Conservation (phyloP, 2,797 vertebrate genomes). For the Tiaroga cobitis region DNA sequence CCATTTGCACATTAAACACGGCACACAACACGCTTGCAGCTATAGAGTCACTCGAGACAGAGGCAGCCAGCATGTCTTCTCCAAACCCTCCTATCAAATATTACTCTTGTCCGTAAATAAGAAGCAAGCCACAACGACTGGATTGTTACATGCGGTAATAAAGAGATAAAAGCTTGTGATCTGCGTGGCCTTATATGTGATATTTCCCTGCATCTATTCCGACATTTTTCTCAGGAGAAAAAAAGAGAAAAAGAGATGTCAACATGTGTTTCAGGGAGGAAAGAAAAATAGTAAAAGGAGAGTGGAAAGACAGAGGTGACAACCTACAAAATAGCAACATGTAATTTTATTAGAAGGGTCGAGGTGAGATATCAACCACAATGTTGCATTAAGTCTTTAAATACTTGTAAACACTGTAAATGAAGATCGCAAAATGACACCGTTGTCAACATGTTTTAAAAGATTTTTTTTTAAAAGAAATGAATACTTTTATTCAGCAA, state of each 20-base stretch:
- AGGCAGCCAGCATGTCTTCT: slow-evolving; percentile 37
- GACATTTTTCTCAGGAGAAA: not conserved
- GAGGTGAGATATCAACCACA: not conserved
- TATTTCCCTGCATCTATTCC: not conserved
- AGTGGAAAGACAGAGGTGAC: not conserved
- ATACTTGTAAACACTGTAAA: slow-evolving; percentile 11
- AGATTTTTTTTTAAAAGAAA: too few species aligned
- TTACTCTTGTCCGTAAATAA: not conserved
- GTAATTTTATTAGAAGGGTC: not conserved
- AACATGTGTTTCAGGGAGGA: not conserved
- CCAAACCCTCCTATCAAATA: slow-evolving; percentile 4
- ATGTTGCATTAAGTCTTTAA: not conserved
- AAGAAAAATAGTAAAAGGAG: not conserved
- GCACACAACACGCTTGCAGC: slow-evolving; percentile 8
- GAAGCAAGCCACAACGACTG: slow-evolving; percentile 2
- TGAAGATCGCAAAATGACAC: not conserved
- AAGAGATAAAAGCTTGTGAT: slow-evolving; percentile 7
- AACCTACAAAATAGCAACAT: not conserved
- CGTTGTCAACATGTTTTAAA: too few species aligned
- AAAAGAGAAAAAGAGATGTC: not conserved
- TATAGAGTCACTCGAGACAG: not conserved
- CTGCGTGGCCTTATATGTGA: not conserved
- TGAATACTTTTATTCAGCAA: too few species aligned
- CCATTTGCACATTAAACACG: slow-evolving; percentile 44
- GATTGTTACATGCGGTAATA: slow-evolving; percentile 5